Evolutionary conservation across 2,888 invertebrate genomes (phyloP), one percentile per base, ranked within the genome.

Genomic region (Tholera decimalis): DNA sequence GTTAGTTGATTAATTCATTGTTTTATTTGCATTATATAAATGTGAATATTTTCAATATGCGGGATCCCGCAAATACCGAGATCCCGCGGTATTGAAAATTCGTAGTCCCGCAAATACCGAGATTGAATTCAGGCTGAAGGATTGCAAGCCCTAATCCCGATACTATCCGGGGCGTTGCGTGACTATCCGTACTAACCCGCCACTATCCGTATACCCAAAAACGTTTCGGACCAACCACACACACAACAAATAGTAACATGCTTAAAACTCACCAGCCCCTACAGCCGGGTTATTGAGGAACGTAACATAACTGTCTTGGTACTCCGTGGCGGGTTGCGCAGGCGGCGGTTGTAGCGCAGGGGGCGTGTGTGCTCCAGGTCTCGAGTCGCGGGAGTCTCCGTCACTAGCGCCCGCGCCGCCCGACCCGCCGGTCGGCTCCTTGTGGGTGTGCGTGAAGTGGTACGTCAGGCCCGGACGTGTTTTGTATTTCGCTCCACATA

Each of bases 401-500:
- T 91, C 91, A 79, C 91, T 90, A 51, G 89, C 87, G 26, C 83
- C 76, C 13, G 63, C 68, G 15, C 69, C 72, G 18, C 49, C 67
- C 3, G 67, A 69, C 13, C 84, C 60, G 78, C 72, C 81, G 18
- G 89, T 77, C 75, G 96, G 95, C 87, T 96, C 96, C 93, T 96
- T 96, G 96, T 98, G 98, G 89, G 98, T 98, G 96, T 98, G 98
- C 89, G 98, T 97, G 96, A 98, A 98, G 97, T 99, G 99, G 96
- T 99, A 99, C 86, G 98, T 98, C 90, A 99, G 97, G 83, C 99
- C 99, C 82, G 99, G 98, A 83, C 99, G 97, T 80, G 99, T 99
- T 97, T 99, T 99, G 97, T 99, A 99, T 90, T 98, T 97, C 88
- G 98, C 98, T 92, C 98, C 98, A 97, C 99, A 99, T 92, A 98